Percentiles rank a stretch among this genome's conserved stretches.
These are phyloP conservation scores for Falcunculus frontatus DNA, from an alignment of 2,113 vertebrate genomes.

Conservation along the genomic window DNA sequence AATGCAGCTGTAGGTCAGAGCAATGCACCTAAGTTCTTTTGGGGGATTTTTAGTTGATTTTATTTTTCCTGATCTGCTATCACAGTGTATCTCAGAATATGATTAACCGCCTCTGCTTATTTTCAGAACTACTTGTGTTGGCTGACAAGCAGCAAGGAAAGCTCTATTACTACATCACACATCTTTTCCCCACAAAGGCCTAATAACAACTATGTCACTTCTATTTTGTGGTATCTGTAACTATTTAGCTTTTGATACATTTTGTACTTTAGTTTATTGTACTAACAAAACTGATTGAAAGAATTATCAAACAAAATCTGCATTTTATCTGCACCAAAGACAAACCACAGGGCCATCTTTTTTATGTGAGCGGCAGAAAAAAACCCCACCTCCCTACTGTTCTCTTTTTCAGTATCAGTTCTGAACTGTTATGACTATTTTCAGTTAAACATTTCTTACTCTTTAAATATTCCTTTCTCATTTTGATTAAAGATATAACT, in stretches of 20 bases:
- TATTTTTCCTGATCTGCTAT: background rate
- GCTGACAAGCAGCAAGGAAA: background rate
- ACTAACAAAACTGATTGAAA: constrained; percentile 16
- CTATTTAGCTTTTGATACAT: constrained; percentile 65
- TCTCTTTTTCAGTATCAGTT: background rate
- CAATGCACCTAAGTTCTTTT: background rate
- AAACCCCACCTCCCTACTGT: background rate
- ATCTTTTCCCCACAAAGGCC: background rate
- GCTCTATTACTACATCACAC: background rate
- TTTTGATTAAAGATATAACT: background rate
- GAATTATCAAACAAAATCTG: background rate
- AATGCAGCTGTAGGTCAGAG: background rate
- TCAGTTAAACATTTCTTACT: background rate
- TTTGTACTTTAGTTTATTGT: constrained; percentile 63
- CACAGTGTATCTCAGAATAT: too few species aligned
- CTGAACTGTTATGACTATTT: background rate
- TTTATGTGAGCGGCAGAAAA: background rate
- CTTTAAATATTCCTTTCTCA: background rate
- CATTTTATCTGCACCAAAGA: background rate
- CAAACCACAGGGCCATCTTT: background rate
- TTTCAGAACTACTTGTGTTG: background rate
- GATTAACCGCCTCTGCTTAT: background rate
- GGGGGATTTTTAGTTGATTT: background rate
- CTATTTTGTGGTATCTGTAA: constrained; percentile 44
- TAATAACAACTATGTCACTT: background rate